These are phyloP conservation scores for Linnaemya tessellans DNA, from an alignment of 2,888 invertebrate species.

Conservation along the genomic window DNA sequence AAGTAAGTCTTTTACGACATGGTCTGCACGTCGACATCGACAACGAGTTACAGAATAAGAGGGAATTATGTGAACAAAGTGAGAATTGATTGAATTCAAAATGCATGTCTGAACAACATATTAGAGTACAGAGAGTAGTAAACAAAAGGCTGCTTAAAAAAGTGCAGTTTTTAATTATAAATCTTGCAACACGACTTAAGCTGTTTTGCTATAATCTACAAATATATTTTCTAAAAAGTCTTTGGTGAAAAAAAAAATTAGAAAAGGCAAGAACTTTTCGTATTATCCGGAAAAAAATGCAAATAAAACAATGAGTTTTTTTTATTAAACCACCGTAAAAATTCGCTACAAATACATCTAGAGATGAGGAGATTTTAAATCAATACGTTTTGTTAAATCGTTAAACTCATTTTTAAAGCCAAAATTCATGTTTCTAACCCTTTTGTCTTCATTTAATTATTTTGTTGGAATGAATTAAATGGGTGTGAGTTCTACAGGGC, in stretches of 20 bases:
- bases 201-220: neutral
- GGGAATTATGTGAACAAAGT: no score
- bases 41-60: no score
- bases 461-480: constrained; percentile 14
- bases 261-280: constrained; percentile 65
- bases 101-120: no score
- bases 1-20: no score
- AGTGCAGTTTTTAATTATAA: no score
- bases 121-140: no score
- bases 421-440: constrained; percentile 9
- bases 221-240: constrained; percentile 22
- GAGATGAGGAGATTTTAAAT: constrained; percentile 70
- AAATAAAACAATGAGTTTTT: constrained; percentile 15
- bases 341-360: constrained; percentile 46
- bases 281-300: constrained; percentile 70
- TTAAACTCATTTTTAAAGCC: constrained; percentile 6
- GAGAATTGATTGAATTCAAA: no score
- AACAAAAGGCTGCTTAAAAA: no score
- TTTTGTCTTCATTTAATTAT: neutral
- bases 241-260: constrained; percentile 41
- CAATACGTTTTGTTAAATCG: constrained; percentile 66
- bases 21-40: no score
- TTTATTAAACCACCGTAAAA: constrained; percentile 53
- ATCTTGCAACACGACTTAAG: no score
- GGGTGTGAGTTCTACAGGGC: neutral